Percentiles rank a stretch among this genome's conserved stretches.
These are phyloP conservation scores for Zonotrichia albicollis DNA, from an alignment of 2,797 vertebrate species.

Conservation along the genomic window DNA sequence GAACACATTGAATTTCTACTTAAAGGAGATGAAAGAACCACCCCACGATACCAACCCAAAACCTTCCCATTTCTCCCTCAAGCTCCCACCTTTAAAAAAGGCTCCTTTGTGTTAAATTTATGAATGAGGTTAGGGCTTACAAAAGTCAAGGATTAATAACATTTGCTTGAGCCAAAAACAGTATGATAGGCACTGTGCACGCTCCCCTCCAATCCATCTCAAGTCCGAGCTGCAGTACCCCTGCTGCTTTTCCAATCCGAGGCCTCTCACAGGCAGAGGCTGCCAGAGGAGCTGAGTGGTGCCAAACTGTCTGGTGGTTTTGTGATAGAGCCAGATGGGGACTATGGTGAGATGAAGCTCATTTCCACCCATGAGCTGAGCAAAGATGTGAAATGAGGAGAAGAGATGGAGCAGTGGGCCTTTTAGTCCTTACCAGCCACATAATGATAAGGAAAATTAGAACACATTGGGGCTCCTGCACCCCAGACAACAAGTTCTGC, in stretches of 20 bases:
- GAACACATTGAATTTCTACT: neutral
- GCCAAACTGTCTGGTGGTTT: conserved; percentile 66
- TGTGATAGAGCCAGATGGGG: conserved; percentile 10
- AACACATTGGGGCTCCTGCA: neutral
- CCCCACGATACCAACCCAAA: neutral
- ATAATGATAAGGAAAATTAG: neutral
- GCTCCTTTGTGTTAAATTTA: conserved; percentile 30
- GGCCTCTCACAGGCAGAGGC: conserved; percentile 28
- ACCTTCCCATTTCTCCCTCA: neutral
- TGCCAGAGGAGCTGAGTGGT: conserved; percentile 28
- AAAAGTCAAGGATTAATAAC: conserved; percentile 30
- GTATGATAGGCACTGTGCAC: neutral
- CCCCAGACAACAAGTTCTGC: neutral
- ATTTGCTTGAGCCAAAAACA: conserved; percentile 12
- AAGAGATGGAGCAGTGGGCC: neutral
- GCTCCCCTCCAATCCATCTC: conserved; percentile 20
- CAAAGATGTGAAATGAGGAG: neutral
- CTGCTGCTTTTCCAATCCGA: conserved; percentile 26
- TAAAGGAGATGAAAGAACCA: conserved; percentile 8
- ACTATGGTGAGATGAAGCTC: conserved; percentile 38
- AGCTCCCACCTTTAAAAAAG: neutral
- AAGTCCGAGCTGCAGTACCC: conserved; percentile 27
- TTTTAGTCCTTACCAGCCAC: neutral
- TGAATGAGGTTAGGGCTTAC: conserved; percentile 55
- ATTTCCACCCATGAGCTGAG: neutral